Percentiles rank a stretch among this genome's conserved stretches.
Evolutionary conservation across 2,888 invertebrate genomes (phyloP).

Genomic region (Melanostoma mellinum): DNA sequence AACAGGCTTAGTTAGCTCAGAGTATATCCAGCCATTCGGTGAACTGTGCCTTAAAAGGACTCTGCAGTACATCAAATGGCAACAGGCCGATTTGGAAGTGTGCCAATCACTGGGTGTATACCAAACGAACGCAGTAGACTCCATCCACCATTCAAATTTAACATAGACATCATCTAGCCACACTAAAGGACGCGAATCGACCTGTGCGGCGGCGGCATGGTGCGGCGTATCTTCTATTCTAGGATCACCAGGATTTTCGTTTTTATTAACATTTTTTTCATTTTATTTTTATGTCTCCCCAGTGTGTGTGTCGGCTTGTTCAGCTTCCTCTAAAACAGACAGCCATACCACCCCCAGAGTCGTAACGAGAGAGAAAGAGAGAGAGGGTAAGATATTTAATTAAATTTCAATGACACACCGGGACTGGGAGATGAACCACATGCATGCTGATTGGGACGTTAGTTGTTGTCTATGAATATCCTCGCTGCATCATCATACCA

Average conservation of each 20-base stretch:
- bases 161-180: conserved; percentile 2
- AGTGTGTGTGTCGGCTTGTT: background rate
- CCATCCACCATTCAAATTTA: background rate
- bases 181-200: background rate
- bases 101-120: conserved; percentile 37
- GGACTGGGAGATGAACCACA: conserved; percentile 54
- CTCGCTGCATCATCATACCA: background rate
- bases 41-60: too few species aligned
- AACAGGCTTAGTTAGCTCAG: too few species aligned
- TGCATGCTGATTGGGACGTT: conserved; percentile 62
- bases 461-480: conserved; percentile 12
- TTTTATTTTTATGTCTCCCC: background rate
- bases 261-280: conserved; percentile 20
- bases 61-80: background rate
- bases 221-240: conserved; percentile 8
- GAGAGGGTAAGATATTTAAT: conserved; percentile 37
- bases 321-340: background rate
- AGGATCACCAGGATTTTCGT: conserved; percentile 29
- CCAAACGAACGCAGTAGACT: background rate
- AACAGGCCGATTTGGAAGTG: conserved; percentile 36
- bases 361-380: conserved; percentile 17
- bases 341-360: conserved; percentile 1
- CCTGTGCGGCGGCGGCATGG: too few species aligned
- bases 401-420: conserved; percentile 65
- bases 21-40: too few species aligned